Evolutionary conservation across 2,113 vertebrate genomes (phyloP).

Genomic region (Coreoperca whiteheadi): DNA sequence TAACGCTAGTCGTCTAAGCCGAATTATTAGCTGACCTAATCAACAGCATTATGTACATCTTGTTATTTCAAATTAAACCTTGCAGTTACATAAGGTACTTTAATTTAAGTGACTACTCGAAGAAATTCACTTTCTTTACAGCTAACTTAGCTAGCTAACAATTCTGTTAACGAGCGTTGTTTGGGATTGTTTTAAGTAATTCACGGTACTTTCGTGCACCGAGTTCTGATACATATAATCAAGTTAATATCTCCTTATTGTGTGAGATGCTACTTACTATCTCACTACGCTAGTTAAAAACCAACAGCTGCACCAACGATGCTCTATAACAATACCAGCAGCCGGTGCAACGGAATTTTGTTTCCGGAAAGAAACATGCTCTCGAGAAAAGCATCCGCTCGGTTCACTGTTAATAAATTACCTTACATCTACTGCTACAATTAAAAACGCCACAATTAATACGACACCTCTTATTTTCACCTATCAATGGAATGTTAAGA

Average conservation of each 20-base stretch:
- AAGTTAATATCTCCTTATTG: too few relatives aligned
- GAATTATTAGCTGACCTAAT: neutral
- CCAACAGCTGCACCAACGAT: neutral
- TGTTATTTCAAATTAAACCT: neutral
- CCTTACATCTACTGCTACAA: neutral
- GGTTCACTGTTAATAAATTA: too few relatives aligned
- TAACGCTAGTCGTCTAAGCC: neutral
- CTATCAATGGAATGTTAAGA: too few relatives aligned
- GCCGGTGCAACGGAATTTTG: neutral
- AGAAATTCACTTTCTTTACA: neutral
- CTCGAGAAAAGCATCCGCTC: neutral
- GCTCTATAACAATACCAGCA: neutral
- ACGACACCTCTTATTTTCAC: too few relatives aligned
- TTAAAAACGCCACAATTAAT: neutral
- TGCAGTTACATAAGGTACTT: neutral
- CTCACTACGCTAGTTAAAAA: too few relatives aligned
- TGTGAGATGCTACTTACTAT: too few relatives aligned
- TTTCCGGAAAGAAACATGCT: conserved; percentile 25
- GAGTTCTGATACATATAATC: too few relatives aligned
- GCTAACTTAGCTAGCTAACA: neutral
- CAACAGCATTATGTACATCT: neutral
- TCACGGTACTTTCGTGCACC: neutral
- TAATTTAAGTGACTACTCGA: neutral
- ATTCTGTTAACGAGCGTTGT: neutral
- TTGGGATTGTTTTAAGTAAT: neutral